Conservation (phyloP, 2,113 vertebrate genomes). For the Xenotilapia caudafasciata region DNA sequence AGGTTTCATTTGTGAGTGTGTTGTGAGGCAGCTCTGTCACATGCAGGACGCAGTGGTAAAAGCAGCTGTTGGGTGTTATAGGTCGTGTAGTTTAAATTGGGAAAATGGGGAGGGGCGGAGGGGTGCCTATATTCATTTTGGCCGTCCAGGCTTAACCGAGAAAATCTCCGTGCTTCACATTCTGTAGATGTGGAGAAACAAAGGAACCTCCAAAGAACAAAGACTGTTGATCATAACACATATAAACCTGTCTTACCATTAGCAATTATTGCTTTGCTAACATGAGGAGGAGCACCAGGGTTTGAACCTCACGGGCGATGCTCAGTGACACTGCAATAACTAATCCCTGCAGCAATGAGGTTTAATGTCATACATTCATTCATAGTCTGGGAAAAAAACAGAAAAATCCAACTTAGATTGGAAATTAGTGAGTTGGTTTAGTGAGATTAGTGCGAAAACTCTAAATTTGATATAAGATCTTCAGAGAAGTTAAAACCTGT, state of each 20-base stretch:
- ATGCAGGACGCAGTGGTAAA: neutral
- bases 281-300: neutral
- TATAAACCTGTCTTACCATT: neutral
- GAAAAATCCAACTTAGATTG: neutral
- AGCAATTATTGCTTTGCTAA: neutral
- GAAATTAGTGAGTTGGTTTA: neutral
- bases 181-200: neutral
- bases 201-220: neutral
- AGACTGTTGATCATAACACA: neutral
- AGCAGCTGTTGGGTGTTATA: slow-evolving; percentile 15
- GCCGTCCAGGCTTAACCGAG: slow-evolving; percentile 21
- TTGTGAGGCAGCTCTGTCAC: neutral
- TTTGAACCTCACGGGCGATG: neutral
- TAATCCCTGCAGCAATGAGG: neutral
- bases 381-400: neutral
- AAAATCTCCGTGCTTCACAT: neutral
- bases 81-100: slow-evolving; percentile 20
- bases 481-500: neutral
- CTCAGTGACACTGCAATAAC: neutral
- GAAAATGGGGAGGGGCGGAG: slow-evolving; percentile 40
- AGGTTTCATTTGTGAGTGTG: neutral
- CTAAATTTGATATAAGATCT: neutral
- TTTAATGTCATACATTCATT: neutral
- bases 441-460: neutral
- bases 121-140: slow-evolving; percentile 29